Evolutionary conservation across 2,113 vertebrate genomes (phyloP).

Genomic region (Tor tambroides): DNA sequence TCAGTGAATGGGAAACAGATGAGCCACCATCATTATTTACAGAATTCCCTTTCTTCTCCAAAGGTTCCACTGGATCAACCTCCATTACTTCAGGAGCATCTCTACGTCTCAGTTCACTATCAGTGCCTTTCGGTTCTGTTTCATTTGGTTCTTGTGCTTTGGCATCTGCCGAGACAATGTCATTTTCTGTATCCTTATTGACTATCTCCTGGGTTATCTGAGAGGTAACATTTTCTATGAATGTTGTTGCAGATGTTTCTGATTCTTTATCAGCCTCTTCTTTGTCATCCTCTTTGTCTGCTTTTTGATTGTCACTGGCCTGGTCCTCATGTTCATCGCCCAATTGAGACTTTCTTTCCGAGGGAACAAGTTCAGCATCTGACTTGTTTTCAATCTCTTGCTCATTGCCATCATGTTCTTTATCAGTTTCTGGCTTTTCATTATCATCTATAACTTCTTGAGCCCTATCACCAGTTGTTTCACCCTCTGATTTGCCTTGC

Average conservation of each 20-base stretch:
- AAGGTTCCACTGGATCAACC: conserved; percentile 61
- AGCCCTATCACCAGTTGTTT: neutral
- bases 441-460: conserved; percentile 6
- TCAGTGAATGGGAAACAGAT: conserved; percentile 60
- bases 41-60: conserved; percentile 24
- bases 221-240: conserved; percentile 23
- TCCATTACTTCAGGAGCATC: conserved; percentile 52
- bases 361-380: conserved; percentile 1
- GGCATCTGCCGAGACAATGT: neutral
- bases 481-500: neutral
- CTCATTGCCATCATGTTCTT: neutral
- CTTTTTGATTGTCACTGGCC: conserved; percentile 1
- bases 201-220: neutral
- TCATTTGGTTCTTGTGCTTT: conserved; percentile 29
- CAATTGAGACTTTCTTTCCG: conserved; percentile 5
- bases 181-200: neutral
- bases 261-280: conserved; percentile 7
- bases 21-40: conserved; percentile 62
- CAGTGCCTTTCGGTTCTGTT: conserved; percentile 40
- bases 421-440: conserved; percentile 7
- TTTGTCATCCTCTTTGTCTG: neutral
- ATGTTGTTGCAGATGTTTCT: conserved; percentile 28
- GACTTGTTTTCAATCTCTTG: conserved; percentile 14
- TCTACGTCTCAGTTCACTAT: conserved; percentile 13
- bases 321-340: neutral